A percentile compares a stretch with the other conserved stretches of the same genome.
These are phyloP conservation scores for Perca flavescens DNA, from an alignment of 2,113 vertebrate species.

Conservation along the genomic window DNA sequence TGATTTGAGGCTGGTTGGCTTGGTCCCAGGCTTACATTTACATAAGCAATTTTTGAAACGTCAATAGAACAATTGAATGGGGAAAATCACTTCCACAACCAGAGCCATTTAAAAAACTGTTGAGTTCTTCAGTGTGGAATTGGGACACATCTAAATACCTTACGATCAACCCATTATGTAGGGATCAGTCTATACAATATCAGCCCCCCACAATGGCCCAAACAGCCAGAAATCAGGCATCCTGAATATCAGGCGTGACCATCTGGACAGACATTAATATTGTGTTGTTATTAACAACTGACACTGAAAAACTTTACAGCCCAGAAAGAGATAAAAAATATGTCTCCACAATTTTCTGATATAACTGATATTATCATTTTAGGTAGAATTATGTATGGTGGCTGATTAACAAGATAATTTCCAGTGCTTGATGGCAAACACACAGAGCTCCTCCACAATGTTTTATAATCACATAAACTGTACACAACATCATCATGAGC, in stretches of 20 bases:
- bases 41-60: no score
- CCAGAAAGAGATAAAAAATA: neutral
- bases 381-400: neutral
- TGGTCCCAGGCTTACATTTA: no score
- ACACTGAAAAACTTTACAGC: no score
- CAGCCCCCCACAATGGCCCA: neutral
- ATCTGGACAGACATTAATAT: neutral
- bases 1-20: no score
- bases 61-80: no score
- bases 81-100: no score
- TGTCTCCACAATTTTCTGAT: neutral
- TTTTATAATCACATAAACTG: neutral
- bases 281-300: neutral
- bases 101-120: no score
- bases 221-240: neutral
- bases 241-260: neutral
- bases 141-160: neutral
- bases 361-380: neutral
- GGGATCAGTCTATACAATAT: neutral
- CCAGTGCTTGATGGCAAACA: constrained; percentile 1
- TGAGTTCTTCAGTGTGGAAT: neutral
- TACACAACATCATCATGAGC: neutral
- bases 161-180: neutral
- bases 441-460: neutral
- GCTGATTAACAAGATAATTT: neutral